These are phyloP conservation scores for Labeo rohita DNA, from an alignment of 2,113 vertebrate species.

Conservation along the genomic window DNA sequence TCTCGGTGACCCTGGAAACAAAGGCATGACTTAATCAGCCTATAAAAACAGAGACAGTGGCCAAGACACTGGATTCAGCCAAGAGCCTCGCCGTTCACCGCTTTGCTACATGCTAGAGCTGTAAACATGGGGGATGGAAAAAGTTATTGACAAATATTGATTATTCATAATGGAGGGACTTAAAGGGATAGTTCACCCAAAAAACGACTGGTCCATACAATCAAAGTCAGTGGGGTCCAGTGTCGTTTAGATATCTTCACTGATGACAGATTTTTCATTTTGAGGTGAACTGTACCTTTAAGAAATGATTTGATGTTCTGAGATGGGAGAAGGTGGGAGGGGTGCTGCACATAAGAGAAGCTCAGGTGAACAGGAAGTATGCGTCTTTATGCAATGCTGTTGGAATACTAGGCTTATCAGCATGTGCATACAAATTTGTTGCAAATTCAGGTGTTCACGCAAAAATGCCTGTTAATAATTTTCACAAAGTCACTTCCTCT, in stretches of 20 bases:
- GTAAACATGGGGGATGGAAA: background rate
- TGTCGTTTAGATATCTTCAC: background rate
- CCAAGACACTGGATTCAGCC: constrained; percentile 36
- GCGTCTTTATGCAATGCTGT: background rate
- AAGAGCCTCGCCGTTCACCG: constrained; percentile 17
- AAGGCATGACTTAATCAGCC: constrained; percentile 56
- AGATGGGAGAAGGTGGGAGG: background rate
- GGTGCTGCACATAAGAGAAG: background rate
- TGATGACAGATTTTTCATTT: background rate
- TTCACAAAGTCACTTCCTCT: background rate
- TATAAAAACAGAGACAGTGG: constrained; percentile 39
- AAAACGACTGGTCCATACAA: background rate
- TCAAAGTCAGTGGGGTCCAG: background rate
- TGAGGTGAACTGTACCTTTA: background rate
- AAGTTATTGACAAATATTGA: constrained; percentile 19
- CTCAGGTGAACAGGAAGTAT: constrained; percentile 9
- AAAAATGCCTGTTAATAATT: constrained; percentile 7
- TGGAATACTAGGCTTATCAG: background rate
- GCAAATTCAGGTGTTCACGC: background rate
- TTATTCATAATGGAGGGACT: background rate
- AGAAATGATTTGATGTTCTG: background rate
- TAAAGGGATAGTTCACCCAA: background rate
- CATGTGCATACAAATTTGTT: background rate
- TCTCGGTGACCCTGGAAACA: constrained; percentile 53
- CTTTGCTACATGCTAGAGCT: constrained; percentile 6